Evolutionary conservation across 1,140 invertebrate species (phyloP).

Genomic region (Eueides isabella): DNA sequence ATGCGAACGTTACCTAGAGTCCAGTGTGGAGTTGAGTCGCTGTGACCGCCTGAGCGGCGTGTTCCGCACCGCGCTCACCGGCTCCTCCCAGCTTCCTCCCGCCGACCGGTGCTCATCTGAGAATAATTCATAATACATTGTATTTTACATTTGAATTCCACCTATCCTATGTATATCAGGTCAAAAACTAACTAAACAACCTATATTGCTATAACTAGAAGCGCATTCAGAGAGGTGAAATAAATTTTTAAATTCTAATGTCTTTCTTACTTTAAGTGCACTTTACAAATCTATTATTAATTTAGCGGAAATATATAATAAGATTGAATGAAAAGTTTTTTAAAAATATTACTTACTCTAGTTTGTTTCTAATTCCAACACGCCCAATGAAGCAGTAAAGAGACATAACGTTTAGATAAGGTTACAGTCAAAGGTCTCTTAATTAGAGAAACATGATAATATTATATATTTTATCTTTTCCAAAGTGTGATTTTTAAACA

Average conservation of each 20-base stretch:
- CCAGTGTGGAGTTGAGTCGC: constrained; percentile 76
- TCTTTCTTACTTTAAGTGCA: not conserved
- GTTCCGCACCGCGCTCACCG: constrained; percentile 74
- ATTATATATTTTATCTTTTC: not conserved
- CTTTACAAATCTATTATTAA: too few species aligned
- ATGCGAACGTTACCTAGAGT: constrained; percentile 60
- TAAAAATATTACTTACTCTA: constrained; percentile 1
- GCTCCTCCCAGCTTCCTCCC: constrained; percentile 78
- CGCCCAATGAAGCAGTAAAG: constrained; percentile 8
- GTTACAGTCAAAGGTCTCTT: constrained; percentile 7
- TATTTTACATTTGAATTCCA: constrained; percentile 8
- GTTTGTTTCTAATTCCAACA: not conserved
- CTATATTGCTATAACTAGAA: not conserved
- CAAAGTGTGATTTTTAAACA: not conserved
- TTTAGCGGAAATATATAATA: not conserved
- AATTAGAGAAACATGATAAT: constrained; percentile 5
- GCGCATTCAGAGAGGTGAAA: not conserved
- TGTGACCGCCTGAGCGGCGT: constrained; percentile 71
- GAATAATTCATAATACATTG: constrained; percentile 9
- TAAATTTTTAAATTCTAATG: not conserved
- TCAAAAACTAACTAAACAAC: not conserved
- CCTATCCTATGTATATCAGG: constrained; percentile 9
- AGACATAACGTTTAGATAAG: constrained; percentile 11
- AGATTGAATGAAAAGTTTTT: not conserved
- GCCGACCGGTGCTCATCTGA: constrained; percentile 79